Evolutionary conservation across 2,888 invertebrate genomes (phyloP).

Genomic region (Tenodera sinensis): DNA sequence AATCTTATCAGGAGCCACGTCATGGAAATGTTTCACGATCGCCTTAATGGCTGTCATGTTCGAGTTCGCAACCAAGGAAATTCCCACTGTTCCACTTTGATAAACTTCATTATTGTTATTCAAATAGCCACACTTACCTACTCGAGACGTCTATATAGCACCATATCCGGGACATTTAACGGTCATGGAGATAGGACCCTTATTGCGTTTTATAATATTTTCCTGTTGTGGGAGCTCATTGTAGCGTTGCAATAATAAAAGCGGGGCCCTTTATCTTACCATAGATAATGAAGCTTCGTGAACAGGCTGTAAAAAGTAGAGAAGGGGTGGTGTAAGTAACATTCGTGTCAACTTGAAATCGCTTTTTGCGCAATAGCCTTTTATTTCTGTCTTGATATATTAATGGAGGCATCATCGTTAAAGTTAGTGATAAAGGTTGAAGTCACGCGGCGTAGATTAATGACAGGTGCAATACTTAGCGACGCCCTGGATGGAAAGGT

Average conservation of each 20-base stretch:
- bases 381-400: not conserved
- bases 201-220: not conserved
- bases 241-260: not conserved
- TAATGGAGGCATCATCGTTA: not conserved
- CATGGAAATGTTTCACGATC: not conserved
- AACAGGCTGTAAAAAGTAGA: not conserved
- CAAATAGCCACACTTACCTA: not conserved
- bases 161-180: not conserved
- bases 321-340: not conserved
- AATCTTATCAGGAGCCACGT: not conserved
- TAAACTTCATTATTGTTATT: not conserved
- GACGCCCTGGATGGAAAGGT: not conserved
- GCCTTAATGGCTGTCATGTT: not conserved
- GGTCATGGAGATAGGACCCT: not conserved
- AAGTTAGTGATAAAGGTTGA: not conserved
- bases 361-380: not conserved
- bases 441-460: not conserved
- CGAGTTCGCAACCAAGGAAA: not conserved
- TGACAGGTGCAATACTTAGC: not conserved
- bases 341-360: not conserved
- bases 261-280: not conserved
- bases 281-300: not conserved
- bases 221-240: not conserved
- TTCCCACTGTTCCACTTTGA: not conserved
- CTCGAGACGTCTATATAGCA: not conserved